Evolutionary conservation across 2,113 vertebrate species (phyloP).

Genomic region (Rhipidura dahli): DNA sequence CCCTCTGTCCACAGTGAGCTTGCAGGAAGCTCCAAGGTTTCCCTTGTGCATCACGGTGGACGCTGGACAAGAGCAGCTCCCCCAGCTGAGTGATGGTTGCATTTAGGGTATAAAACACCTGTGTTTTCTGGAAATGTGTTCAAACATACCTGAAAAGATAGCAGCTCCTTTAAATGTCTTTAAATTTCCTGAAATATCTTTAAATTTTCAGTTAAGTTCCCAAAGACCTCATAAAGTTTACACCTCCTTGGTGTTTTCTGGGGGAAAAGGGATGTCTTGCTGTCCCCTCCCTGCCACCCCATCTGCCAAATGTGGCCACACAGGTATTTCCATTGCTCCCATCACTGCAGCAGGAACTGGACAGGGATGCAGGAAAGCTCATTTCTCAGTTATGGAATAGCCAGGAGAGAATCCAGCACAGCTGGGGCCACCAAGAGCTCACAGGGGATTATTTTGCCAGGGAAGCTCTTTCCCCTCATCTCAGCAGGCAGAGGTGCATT

Average conservation of each 20-base stretch:
- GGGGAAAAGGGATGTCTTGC: neutral
- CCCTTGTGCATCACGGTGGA: neutral
- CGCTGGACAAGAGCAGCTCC: neutral
- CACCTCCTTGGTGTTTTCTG: neutral
- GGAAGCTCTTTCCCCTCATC: neutral
- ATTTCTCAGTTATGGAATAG: neutral
- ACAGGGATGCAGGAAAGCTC: neutral
- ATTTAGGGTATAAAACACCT: neutral
- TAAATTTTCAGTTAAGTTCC: neutral
- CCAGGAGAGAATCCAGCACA: neutral
- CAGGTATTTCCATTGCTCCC: neutral
- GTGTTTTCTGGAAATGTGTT: neutral
- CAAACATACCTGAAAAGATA: neutral
- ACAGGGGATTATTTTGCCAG: neutral
- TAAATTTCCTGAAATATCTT: neutral
- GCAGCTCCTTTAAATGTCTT: neutral
- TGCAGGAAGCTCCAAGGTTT: neutral
- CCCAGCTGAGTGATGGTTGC: neutral
- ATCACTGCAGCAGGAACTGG: neutral
- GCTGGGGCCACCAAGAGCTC: neutral
- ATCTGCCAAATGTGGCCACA: neutral
- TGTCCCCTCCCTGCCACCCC: neutral
- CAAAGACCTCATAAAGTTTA: neutral
- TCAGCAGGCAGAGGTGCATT: neutral
- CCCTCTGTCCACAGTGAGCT: accelerated